Evolutionary conservation across 2,888 invertebrate species (phyloP).

Genomic region (Scrobipalpa costella): DNA sequence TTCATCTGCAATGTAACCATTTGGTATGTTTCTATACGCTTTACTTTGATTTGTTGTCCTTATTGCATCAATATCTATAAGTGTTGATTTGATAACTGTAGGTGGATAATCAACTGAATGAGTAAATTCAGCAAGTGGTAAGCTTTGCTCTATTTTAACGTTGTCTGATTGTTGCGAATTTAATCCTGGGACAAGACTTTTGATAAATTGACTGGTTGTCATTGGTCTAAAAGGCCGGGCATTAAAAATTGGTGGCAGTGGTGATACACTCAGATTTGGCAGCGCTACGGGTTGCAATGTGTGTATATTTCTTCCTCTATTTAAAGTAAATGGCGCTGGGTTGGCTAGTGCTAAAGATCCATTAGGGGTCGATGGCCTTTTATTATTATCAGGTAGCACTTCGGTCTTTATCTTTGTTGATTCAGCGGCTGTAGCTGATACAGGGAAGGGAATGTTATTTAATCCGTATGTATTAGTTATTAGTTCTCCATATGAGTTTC

Average conservation of each 20-base stretch:
- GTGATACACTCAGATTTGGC: constrained; percentile 83
- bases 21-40: constrained; percentile 66
- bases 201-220: constrained; percentile 47
- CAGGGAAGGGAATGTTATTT: constrained; percentile 62
- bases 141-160: constrained; percentile 82
- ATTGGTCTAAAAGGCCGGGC: constrained; percentile 79
- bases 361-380: constrained; percentile 49
- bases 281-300: constrained; percentile 82
- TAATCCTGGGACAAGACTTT: constrained; percentile 55
- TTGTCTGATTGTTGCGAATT: constrained; percentile 61
- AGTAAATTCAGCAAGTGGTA: constrained; percentile 85
- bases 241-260: constrained; percentile 83
- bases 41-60: constrained; percentile 62
- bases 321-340: constrained; percentile 70
- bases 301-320: constrained; percentile 73
- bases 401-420: constrained; percentile 68
- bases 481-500: constrained; percentile 73
- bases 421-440: constrained; percentile 68
- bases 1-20: constrained; percentile 63
- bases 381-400: constrained; percentile 54
- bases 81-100: constrained; percentile 85
- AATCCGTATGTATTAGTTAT: constrained; percentile 58
- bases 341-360: constrained; percentile 64
- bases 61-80: constrained; percentile 80
- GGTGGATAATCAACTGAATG: constrained; percentile 87